Conservation (phyloP, 1,140 invertebrate genomes). For the Drosophila bifasciata region DNA sequence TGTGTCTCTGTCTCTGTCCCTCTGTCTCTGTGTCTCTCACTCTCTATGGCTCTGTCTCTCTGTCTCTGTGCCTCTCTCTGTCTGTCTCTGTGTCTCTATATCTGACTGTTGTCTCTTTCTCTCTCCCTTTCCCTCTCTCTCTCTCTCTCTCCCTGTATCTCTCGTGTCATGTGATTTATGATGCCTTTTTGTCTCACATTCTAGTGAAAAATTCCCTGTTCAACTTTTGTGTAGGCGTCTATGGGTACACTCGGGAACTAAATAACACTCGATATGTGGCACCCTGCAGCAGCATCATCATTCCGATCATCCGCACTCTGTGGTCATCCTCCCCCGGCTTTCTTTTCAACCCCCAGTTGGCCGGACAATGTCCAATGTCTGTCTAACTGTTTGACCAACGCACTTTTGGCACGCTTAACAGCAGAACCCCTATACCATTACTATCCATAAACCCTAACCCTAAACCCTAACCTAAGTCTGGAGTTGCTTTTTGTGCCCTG, state of each 20-base stretch:
- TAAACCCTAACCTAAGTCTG: conserved; percentile 56
- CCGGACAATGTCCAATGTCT: conserved; percentile 29
- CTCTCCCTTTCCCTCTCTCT: background rate
- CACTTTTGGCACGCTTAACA: conserved; percentile 76
- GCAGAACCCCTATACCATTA: conserved; percentile 55
- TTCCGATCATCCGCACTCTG: conserved; percentile 26
- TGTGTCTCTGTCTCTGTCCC: background rate
- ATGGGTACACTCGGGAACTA: conserved; percentile 29
- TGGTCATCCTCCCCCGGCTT: conserved; percentile 56
- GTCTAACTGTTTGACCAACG: conserved; percentile 59
- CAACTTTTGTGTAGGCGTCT: conserved; percentile 75
- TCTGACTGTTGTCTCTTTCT: no score
- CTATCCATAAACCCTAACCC: conserved; percentile 53
- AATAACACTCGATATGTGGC: conserved; percentile 47
- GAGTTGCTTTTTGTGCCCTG: conserved; percentile 44
- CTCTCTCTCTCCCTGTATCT: background rate
- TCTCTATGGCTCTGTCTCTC: background rate
- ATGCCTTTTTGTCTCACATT: conserved; percentile 55
- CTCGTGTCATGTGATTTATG: conserved; percentile 65
- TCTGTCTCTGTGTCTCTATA: conserved; percentile 2
- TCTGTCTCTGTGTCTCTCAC: conserved; percentile 2
- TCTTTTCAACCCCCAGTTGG: conserved; percentile 41
- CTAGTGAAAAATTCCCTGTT: conserved; percentile 45
- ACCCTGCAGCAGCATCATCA: conserved; percentile 39
- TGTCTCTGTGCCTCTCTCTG: conserved; percentile 4